phyloP scores from a whole-genome alignment of 2,797 vertebrate genomes.

The Pyrocephalus nanus region DNA sequence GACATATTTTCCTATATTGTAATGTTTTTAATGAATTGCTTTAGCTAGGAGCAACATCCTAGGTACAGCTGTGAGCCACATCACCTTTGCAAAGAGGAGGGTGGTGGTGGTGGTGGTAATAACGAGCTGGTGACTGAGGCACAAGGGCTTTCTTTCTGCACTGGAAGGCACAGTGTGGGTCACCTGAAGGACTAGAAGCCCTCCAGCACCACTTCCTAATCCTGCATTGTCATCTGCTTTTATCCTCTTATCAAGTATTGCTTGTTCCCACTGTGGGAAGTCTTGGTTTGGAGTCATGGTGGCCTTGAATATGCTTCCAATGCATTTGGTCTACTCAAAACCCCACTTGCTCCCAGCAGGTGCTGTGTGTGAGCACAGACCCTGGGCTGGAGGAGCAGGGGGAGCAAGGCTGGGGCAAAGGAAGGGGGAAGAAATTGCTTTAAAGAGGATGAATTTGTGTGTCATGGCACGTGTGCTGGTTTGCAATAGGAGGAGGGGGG shows the following conservation, averaged over 20 bases:
- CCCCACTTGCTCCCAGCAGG: background rate
- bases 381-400: background rate
- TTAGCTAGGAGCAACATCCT: background rate
- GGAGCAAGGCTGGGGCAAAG: fast-evolving
- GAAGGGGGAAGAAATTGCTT: background rate
- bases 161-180: background rate
- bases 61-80: background rate
- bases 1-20: background rate
- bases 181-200: background rate
- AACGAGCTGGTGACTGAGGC: background rate
- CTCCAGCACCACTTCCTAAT: background rate
- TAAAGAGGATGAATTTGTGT: background rate
- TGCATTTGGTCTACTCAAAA: background rate
- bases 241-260: background rate
- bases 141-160: background rate
- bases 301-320: background rate
- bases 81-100: background rate
- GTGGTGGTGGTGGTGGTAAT: background rate
- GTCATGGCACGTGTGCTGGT: background rate
- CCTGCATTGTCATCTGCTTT: background rate
- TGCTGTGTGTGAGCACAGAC: background rate
- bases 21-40: background rate
- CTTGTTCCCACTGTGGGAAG: background rate
- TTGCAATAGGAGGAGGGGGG: background rate
- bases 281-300: background rate